Conservation (phyloP, 2,888 invertebrate genomes). For the Gerosis bhagava region DNA sequence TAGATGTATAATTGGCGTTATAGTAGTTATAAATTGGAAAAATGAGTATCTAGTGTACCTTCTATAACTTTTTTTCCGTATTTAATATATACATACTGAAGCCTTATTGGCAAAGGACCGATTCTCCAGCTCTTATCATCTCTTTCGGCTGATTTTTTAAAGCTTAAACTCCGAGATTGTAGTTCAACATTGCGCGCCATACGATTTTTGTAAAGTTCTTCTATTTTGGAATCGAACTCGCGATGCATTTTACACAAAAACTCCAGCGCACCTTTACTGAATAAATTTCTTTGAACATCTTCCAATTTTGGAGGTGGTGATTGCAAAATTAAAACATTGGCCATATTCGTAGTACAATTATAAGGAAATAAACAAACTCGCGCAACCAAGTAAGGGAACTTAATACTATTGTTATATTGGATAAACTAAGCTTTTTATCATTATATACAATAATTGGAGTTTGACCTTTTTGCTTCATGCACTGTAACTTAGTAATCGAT, state of each 20-base stretch:
- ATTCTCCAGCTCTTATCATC: conserved; percentile 81
- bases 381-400: background rate
- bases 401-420: conserved; percentile 6
- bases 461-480: conserved; percentile 19
- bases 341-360: conserved; percentile 29
- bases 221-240: conserved; percentile 74
- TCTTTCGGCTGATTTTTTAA: conserved; percentile 65
- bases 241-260: conserved; percentile 79
- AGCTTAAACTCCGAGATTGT: conserved; percentile 53
- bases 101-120: conserved; percentile 77
- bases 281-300: conserved; percentile 77
- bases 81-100: conserved; percentile 66
- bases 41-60: too few species aligned
- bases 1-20: too few species aligned
- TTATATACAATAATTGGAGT: conserved; percentile 6
- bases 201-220: conserved; percentile 68
- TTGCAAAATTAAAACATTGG: conserved; percentile 63
- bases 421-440: conserved; percentile 15
- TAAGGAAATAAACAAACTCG: background rate
- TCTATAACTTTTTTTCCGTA: too few species aligned
- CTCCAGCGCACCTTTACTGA: conserved; percentile 78
- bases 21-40: too few species aligned
- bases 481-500: conserved; percentile 7
- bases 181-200: conserved; percentile 54
- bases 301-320: conserved; percentile 78